phyloP scores from a whole-genome alignment of 2,888 invertebrate genomes.

The Rugalucina vietnamica region DNA sequence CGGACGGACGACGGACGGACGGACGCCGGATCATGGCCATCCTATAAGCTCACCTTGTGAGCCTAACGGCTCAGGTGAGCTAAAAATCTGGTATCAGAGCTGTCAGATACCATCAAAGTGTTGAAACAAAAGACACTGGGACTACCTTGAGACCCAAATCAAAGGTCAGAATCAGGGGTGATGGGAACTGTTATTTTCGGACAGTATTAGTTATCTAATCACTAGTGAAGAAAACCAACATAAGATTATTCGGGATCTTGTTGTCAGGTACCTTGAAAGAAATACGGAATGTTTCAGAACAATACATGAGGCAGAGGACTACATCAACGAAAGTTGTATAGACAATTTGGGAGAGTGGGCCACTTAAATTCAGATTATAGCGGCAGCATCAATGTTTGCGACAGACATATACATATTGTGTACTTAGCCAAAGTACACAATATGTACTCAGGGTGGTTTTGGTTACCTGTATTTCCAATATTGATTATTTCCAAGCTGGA shows the following conservation, averaged over 20 bases:
- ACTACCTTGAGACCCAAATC: not conserved
- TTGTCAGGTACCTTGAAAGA: not conserved
- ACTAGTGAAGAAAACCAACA: not conserved
- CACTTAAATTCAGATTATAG: not conserved
- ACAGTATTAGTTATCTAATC: not conserved
- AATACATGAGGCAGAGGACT: not conserved
- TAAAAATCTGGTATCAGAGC: too few species aligned
- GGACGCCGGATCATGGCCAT: too few species aligned
- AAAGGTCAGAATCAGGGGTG: not conserved
- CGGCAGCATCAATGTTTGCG: not conserved
- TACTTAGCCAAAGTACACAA: too few species aligned
- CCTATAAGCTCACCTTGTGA: too few species aligned
- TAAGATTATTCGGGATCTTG: not conserved
- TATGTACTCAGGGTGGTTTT: too few species aligned
- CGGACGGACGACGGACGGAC: too few species aligned
- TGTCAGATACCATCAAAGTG: too few species aligned
- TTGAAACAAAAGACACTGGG: too few species aligned
- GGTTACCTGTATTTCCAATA: too few species aligned
- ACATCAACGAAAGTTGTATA: not conserved
- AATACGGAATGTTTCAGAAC: not conserved
- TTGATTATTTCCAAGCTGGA: too few species aligned
- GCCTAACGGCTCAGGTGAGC: too few species aligned
- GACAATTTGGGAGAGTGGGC: not conserved
- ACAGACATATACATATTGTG: not conserved
- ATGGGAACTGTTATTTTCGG: not conserved